Percentiles rank a stretch among this genome's conserved stretches.
Conservation (phyloP, 2,797 vertebrate genomes). For the Pseudochromis fuscus region DNA sequence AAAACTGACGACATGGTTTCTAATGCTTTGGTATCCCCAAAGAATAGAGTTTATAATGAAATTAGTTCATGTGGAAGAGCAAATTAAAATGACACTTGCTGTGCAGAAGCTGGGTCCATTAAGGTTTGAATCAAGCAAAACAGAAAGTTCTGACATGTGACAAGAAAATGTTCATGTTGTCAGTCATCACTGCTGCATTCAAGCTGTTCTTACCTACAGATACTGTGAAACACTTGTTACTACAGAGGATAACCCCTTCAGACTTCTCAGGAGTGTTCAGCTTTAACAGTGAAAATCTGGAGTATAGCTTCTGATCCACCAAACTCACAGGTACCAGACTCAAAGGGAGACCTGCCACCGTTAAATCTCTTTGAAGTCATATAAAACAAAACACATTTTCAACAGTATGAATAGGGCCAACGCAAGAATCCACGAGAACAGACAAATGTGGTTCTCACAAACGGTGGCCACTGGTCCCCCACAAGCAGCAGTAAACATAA, state of each 20-base stretch:
- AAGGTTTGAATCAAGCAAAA: too few relatives aligned
- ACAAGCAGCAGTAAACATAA: constrained; percentile 78
- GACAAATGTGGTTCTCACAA: constrained; percentile 61
- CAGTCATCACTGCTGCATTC: neutral
- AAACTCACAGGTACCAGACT: constrained; percentile 39
- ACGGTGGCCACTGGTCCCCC: constrained; percentile 69
- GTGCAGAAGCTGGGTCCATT: too few relatives aligned
- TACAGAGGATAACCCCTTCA: constrained; percentile 12
- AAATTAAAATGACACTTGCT: too few relatives aligned
- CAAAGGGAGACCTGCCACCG: constrained; percentile 40
- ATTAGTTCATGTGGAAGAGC: too few relatives aligned
- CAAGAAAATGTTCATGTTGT: too few relatives aligned
- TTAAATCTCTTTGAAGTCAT: constrained; percentile 49
- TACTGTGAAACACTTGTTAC: neutral
- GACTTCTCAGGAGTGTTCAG: constrained; percentile 1
- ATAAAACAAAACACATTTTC: constrained; percentile 57
- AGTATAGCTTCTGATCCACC: constrained; percentile 31
- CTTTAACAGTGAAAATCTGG: constrained; percentile 26
- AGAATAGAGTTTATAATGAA: too few relatives aligned
- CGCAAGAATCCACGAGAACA: constrained; percentile 46
- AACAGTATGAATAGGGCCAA: constrained; percentile 48
- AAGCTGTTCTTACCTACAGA: neutral
- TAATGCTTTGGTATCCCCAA: too few relatives aligned
- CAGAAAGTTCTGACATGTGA: too few relatives aligned
- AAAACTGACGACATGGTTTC: too few relatives aligned